Percentiles rank a stretch among this genome's conserved stretches.
Evolutionary conservation across 2,113 vertebrate species (phyloP).

Genomic region (Phrynosoma platyrhinos): DNA sequence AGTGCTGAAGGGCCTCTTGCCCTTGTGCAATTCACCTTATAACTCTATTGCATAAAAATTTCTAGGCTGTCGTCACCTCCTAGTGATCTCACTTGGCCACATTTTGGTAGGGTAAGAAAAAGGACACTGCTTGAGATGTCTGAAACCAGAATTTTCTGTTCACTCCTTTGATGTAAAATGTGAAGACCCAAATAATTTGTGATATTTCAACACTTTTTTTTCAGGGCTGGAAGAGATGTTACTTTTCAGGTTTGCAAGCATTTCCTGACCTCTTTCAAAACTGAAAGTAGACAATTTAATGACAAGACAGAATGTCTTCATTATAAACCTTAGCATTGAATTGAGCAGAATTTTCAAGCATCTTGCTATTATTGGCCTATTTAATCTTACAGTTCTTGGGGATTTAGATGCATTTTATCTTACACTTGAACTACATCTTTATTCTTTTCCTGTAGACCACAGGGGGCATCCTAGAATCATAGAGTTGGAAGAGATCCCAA

Average conservation of each 20-base stretch:
- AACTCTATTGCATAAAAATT: not conserved
- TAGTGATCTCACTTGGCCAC: not conserved
- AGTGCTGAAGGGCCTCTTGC: not conserved
- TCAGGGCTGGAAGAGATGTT: too few relatives aligned
- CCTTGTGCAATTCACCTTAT: not conserved
- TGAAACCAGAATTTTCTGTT: not conserved
- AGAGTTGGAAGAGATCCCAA: too few relatives aligned
- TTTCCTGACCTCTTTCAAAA: too few relatives aligned
- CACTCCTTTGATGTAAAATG: not conserved
- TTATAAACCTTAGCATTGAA: too few relatives aligned
- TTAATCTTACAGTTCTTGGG: too few relatives aligned
- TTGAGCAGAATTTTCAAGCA: too few relatives aligned
- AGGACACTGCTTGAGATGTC: not conserved
- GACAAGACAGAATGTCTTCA: too few relatives aligned
- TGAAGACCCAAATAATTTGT: not conserved
- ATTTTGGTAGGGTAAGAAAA: not conserved
- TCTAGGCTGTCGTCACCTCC: constrained; percentile 20
- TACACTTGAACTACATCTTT: not conserved
- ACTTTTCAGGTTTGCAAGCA: too few relatives aligned
- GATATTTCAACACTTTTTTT: too few relatives aligned
- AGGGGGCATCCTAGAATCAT: not conserved
- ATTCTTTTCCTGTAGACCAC: not conserved
- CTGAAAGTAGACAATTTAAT: too few relatives aligned
- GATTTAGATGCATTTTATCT: too few relatives aligned
- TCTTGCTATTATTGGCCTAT: too few relatives aligned